These are phyloP conservation scores for Solea senegalensis DNA, from an alignment of 2,113 vertebrate species.

Conservation along the genomic window DNA sequence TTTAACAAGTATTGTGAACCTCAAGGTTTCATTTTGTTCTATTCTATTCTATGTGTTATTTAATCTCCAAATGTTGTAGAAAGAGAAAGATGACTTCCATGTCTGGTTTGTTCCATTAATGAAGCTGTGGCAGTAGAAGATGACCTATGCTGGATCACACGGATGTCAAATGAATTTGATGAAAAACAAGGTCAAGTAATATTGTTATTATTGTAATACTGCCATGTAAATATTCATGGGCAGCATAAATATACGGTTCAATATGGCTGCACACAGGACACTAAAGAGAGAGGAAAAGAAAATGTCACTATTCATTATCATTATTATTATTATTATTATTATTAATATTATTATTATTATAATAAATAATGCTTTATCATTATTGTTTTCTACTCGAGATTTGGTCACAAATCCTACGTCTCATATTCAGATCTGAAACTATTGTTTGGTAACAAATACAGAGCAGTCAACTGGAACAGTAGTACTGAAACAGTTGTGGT, in stretches of 20 bases:
- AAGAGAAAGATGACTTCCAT: conserved; percentile 29
- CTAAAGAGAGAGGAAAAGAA: not conserved
- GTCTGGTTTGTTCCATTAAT: conserved; percentile 38
- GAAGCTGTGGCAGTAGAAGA: conserved; percentile 20
- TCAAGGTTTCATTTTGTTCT: not conserved
- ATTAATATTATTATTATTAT: no score
- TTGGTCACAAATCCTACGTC: no score
- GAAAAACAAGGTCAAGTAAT: not conserved
- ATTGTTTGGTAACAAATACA: no score
- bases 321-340: no score
- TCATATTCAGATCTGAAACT: no score
- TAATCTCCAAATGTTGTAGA: not conserved
- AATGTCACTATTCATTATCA: not conserved
- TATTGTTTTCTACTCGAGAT: not conserved
- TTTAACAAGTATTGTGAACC: not conserved
- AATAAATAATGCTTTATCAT: not conserved
- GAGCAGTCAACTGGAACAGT: no score
- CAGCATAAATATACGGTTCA: no score
- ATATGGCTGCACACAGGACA: no score
- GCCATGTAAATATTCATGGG: not conserved
- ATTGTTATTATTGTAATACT: no score
- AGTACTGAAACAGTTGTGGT: no score
- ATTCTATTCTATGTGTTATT: not conserved
- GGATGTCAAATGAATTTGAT: not conserved
- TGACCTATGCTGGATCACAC: conserved; percentile 24